Conservation (phyloP, 2,888 invertebrate genomes). For the Lasioglossum morio region DNA sequence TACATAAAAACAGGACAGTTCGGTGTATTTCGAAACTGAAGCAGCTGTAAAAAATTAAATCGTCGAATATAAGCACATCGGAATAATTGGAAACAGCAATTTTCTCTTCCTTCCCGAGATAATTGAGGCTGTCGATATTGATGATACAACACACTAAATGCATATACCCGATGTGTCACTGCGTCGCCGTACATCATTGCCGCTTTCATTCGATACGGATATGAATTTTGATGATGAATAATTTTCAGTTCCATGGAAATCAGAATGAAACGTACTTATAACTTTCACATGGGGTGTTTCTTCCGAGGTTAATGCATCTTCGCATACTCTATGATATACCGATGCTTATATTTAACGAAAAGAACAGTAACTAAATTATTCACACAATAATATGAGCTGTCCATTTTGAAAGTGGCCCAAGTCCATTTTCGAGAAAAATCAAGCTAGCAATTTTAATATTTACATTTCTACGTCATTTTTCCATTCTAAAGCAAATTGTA, state of each 20-base stretch:
- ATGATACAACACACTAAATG: slow-evolving; percentile 47
- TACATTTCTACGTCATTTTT: too few species aligned
- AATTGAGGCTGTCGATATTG: slow-evolving; percentile 44
- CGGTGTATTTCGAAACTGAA: slow-evolving; percentile 2
- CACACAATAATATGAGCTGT: too few species aligned
- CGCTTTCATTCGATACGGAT: slow-evolving; percentile 3
- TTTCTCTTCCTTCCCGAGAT: slow-evolving; percentile 44
- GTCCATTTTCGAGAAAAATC: too few species aligned
- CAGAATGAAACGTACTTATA: not conserved
- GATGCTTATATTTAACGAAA: too few species aligned
- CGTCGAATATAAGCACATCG: slow-evolving; percentile 4
- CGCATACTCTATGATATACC: not conserved
- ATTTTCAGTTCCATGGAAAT: not conserved
- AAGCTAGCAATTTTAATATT: too few species aligned
- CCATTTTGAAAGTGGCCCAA: too few species aligned
- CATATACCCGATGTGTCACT: slow-evolving; percentile 21
- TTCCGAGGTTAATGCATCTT: not conserved
- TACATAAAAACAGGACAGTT: not conserved
- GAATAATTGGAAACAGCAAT: slow-evolving; percentile 53
- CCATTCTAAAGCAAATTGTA: too few species aligned
- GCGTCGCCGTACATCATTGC: slow-evolving; percentile 4
- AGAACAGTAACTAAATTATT: too few species aligned
- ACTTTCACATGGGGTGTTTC: not conserved
- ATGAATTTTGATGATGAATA: slow-evolving; percentile 16
- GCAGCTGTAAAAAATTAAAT: slow-evolving; percentile 24